phyloP scores from a whole-genome alignment of 2,888 invertebrate species.

The Polyploca ridens region DNA sequence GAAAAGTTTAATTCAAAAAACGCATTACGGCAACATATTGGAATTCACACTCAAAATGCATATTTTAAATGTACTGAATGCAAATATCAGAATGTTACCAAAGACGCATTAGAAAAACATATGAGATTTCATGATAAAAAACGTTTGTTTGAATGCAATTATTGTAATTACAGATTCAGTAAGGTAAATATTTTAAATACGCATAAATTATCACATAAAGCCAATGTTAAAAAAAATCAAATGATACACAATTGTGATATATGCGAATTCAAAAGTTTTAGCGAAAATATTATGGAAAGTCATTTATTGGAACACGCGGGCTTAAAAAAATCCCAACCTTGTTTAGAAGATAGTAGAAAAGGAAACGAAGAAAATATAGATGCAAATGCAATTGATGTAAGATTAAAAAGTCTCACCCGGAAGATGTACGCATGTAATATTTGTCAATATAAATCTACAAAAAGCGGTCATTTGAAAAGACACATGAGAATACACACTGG shows the following conservation, averaged over 20 bases:
- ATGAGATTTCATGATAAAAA: constrained; percentile 20
- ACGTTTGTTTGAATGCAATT: background rate
- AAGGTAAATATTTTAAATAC: background rate
- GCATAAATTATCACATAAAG: background rate
- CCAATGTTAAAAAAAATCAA: background rate
- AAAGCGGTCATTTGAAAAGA: background rate
- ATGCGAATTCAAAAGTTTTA: background rate
- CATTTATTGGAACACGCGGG: constrained; percentile 1
- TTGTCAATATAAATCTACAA: constrained; percentile 17
- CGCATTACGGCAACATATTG: background rate
- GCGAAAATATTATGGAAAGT: background rate
- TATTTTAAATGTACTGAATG: constrained; percentile 5
- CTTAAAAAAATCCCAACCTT: background rate
- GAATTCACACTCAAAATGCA: background rate
- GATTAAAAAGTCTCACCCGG: constrained; percentile 28
- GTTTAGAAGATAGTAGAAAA: constrained; percentile 16
- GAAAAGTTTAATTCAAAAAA: background rate
- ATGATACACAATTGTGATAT: background rate
- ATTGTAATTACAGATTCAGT: background rate
- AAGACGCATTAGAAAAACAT: constrained; percentile 14
- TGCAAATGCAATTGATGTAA: constrained; percentile 17
- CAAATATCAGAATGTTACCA: background rate
- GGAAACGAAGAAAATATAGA: constrained; percentile 5
- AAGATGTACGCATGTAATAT: constrained; percentile 20
- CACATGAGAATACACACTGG: background rate